Base-by-base conservation (phyloP, 2,888 invertebrate genomes). In the Pollenia angustigena region DNA sequence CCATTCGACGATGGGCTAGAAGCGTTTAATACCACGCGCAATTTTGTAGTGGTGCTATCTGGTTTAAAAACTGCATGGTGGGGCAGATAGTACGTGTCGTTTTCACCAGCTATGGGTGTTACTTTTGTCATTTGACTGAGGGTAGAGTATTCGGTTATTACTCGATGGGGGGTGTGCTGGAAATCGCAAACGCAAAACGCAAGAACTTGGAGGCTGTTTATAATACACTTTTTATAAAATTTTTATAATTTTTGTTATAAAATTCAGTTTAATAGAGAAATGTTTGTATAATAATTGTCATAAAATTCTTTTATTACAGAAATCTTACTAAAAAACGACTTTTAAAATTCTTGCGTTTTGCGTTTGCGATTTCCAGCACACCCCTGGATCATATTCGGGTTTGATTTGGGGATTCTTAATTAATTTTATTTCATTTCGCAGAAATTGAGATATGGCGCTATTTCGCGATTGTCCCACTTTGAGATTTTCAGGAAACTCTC, bases 61-160 rank as follows among this genome's bases (percentile, higher is more conserved):
- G 50, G 68, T 68, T 68, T 68, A 2, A 50, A 11, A 1, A 71
- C 54, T 0, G 62, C 75, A 12, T 75, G 62, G 14, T 75, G 52
- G 12, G 52, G 75, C 32, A 62, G 8, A 44, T 75, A 75, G 12
- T 75, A 75, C 3, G 44, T 4, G 0, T 9, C 11, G 12, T 4
- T 1, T n/a, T 18, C 32, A 1, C 1, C 1, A 18, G 11, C 0
- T 14, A 32, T 8, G 50, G 50, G 75, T 16, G 40, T 7, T 11
- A 62, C 52, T 9, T 11, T 2, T 6, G n/a, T 64, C 75, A 75
- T 75, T 11, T 64, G 50, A 42, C 50, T 50, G 0, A 62, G 62
- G 1, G 52, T 18, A 56, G 60, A n/a, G 18, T 75, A 75, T 9
- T 75, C 50, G 4, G 62, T 40, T 0, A 75, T 62, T 0, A 62